Percentiles rank a stretch among this genome's conserved stretches.
phyloP scores from a whole-genome alignment of 2,888 invertebrate species.

The Harmothoe impar region DNA sequence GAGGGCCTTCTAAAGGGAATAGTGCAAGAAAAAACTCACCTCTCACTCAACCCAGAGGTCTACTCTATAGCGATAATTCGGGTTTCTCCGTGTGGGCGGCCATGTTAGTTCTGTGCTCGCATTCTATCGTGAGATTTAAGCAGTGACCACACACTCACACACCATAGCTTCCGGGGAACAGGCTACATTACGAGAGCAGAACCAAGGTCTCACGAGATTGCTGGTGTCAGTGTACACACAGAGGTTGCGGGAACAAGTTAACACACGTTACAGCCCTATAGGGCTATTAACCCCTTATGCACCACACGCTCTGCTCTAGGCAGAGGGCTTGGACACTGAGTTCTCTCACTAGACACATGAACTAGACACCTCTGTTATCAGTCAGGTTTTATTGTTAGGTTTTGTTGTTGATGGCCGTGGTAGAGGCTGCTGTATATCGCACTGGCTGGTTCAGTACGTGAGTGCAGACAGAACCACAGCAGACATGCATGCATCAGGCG shows the following conservation, averaged over 20 bases:
- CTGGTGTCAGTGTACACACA: no score
- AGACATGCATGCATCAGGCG: background rate
- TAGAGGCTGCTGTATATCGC: background rate
- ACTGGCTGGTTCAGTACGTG: background rate
- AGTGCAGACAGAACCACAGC: background rate
- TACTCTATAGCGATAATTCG: no score
- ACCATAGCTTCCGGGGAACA: no score
- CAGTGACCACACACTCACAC: no score
- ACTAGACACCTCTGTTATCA: background rate
- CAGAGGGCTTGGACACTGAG: background rate
- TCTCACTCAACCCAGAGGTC: background rate
- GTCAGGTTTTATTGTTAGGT: background rate
- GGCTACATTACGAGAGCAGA: no score
- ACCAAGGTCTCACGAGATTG: no score
- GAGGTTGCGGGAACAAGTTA: no score
- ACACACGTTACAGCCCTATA: no score
- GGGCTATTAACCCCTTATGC: background rate
- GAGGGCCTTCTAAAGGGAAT: background rate
- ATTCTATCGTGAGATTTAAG: no score
- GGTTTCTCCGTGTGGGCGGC: no score
- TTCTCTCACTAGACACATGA: background rate
- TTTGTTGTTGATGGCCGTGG: background rate
- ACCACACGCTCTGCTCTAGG: background rate
- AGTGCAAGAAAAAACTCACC: background rate
- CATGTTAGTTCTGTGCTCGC: no score